These are phyloP conservation scores for Paramormyrops kingsleyae DNA, from an alignment of 2,113 vertebrate genomes.

Conservation along the genomic window DNA sequence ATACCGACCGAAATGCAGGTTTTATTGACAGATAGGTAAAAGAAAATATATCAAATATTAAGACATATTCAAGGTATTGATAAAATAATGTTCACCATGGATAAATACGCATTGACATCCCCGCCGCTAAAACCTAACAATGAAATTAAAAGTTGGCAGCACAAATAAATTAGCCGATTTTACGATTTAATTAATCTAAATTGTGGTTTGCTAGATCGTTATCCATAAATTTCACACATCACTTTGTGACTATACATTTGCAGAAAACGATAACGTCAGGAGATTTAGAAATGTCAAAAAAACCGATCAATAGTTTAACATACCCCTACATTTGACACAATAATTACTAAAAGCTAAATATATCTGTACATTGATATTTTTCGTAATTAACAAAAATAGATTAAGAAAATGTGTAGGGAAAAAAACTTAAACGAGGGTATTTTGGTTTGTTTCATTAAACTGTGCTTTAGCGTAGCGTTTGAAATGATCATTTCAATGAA, in stretches of 20 bases:
- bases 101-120: constrained; percentile 13
- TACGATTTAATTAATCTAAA: constrained; percentile 19
- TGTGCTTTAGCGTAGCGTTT: background rate
- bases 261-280: constrained; percentile 12
- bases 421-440: constrained; percentile 7
- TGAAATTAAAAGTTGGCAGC: constrained; percentile 15
- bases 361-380: constrained; percentile 22
- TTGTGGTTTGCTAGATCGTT: constrained; percentile 18
- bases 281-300: constrained; percentile 28
- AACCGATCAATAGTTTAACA: constrained; percentile 13
- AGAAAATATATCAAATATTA: constrained; percentile 21
- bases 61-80: constrained; percentile 22
- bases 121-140: constrained; percentile 22
- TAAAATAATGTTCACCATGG: constrained; percentile 25
- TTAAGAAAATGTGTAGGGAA: constrained; percentile 4
- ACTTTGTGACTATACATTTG: constrained; percentile 26
- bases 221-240: constrained; percentile 14
- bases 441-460: constrained; percentile 18
- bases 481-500: background rate
- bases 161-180: constrained; percentile 20
- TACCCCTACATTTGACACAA: constrained; percentile 24
- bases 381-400: constrained; percentile 23
- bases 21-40: constrained; percentile 15
- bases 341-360: constrained; percentile 26
- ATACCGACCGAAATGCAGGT: constrained; percentile 6